These are phyloP conservation scores for Tenthredo distinguenda DNA, from an alignment of 2,888 invertebrate species.

Conservation along the genomic window DNA sequence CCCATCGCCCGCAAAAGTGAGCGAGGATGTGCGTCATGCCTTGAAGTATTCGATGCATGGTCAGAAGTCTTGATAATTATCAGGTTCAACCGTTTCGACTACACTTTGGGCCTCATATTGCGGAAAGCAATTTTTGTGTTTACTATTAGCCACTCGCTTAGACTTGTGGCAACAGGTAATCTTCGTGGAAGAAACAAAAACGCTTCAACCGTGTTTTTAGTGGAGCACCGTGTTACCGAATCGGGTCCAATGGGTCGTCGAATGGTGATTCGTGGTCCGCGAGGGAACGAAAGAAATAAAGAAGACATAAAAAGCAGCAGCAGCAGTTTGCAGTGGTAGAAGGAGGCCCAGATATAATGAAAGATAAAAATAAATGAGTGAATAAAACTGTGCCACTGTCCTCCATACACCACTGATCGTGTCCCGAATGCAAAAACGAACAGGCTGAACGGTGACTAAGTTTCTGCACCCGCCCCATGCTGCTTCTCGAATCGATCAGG, in stretches of 20 bases:
- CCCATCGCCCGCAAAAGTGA: background rate
- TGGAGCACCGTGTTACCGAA: background rate
- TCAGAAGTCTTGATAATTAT: background rate
- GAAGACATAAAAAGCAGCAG: slow-evolving; percentile 5
- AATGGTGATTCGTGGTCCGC: slow-evolving; percentile 3
- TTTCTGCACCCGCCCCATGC: background rate
- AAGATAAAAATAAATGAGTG: slow-evolving; percentile 28
- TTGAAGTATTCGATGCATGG: background rate
- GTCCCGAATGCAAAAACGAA: slow-evolving; percentile 36
- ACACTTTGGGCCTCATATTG: too few relatives aligned
- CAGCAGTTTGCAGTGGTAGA: background rate
- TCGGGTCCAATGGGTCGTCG: slow-evolving; percentile 18
- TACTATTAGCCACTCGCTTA: background rate
- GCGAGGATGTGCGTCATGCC: background rate
- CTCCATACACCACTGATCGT: slow-evolving; percentile 28
- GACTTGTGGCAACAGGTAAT: background rate
- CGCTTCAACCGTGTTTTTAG: background rate
- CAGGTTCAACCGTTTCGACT: background rate
- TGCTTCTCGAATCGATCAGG: background rate
- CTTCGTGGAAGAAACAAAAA: background rate
- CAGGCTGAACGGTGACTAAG: background rate
- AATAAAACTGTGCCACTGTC: slow-evolving; percentile 43
- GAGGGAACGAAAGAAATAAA: background rate
- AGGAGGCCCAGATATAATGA: slow-evolving; percentile 31
- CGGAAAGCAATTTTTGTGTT: too few relatives aligned